Evolutionary conservation across 2,888 invertebrate genomes (phyloP).

Genomic region (Lasioglossum figueresi): DNA sequence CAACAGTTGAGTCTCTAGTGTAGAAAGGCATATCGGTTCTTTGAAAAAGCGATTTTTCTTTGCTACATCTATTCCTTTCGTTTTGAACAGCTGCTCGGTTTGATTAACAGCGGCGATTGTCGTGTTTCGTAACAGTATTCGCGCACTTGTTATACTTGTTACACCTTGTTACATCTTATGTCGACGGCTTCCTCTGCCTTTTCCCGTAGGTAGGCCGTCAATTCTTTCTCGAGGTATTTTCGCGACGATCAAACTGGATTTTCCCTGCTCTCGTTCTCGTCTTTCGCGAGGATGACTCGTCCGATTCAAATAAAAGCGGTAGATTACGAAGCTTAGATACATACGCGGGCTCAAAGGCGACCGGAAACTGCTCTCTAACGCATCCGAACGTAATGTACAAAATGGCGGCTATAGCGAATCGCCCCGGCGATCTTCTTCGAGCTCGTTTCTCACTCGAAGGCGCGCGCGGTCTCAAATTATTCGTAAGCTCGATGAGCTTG

Average conservation of each 20-base stretch:
- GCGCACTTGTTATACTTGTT: conserved; percentile 8
- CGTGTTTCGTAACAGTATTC: conserved; percentile 27
- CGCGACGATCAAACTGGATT: conserved; percentile 32
- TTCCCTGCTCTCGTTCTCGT: not conserved
- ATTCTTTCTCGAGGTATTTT: conserved; percentile 37
- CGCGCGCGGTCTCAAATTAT: not conserved
- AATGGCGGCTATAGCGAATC: conserved; percentile 4
- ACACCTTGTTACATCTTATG: conserved; percentile 11
- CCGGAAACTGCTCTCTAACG: conserved; percentile 1
- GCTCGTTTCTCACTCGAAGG: not conserved
- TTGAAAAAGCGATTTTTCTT: conserved; percentile 36
- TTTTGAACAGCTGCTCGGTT: conserved; percentile 56
- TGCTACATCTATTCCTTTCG: not conserved
- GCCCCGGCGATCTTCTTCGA: not conserved
- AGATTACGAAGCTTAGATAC: conserved; percentile 9
- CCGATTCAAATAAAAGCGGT: conserved; percentile 24
- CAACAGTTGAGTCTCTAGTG: conserved; percentile 60
- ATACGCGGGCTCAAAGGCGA: not conserved
- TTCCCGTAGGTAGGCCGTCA: conserved; percentile 26
- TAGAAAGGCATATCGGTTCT: conserved; percentile 61
- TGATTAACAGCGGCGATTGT: conserved; percentile 61
- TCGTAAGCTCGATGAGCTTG: not conserved
- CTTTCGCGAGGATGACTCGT: conserved; percentile 2
- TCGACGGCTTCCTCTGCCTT: conserved; percentile 20
- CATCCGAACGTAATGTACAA: not conserved